These are phyloP conservation scores for Brachionus calyciflorus DNA, from an alignment of 1,140 invertebrate genomes.

Conservation along the genomic window DNA sequence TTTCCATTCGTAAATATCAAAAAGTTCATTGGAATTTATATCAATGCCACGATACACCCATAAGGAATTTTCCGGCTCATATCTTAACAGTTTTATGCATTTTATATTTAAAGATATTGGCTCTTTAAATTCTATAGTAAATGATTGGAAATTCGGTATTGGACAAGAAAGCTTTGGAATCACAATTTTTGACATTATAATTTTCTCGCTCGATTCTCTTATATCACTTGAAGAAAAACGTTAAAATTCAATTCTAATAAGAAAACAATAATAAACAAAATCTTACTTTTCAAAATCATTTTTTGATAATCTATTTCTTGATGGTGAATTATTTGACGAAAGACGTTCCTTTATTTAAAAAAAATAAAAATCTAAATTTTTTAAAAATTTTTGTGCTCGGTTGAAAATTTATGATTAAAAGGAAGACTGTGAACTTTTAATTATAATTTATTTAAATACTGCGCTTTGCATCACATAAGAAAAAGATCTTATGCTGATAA, in stretches of 20 bases:
- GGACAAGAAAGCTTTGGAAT: not conserved
- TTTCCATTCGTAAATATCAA: conserved; percentile 41
- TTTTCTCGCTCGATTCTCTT: not conserved
- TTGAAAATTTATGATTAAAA: not conserved
- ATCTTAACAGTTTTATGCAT: conserved; percentile 10
- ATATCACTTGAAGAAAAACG: not conserved
- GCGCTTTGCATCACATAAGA: too few species aligned
- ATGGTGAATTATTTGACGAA: conserved; percentile 12
- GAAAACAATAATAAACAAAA: too few species aligned
- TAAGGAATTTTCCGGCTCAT: not conserved
- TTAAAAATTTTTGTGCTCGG: not conserved
- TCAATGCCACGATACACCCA: conserved; percentile 21
- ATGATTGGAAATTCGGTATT: not conserved
- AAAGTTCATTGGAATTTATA: conserved; percentile 6
- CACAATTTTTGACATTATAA: not conserved
- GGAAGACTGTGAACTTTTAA: not conserved
- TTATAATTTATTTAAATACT: too few species aligned
- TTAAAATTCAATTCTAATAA: too few species aligned
- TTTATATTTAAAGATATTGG: not conserved
- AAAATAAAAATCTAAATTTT: too few species aligned
- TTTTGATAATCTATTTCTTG: not conserved
- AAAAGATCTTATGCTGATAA: too few species aligned
- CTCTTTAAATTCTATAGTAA: conserved; percentile 29
- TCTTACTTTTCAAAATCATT: not conserved
- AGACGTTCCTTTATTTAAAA: not conserved